Percentiles rank a stretch among this genome's conserved stretches.
phyloP scores from a whole-genome alignment of 2,113 vertebrate genomes.

The Polypterus senegalus region DNA sequence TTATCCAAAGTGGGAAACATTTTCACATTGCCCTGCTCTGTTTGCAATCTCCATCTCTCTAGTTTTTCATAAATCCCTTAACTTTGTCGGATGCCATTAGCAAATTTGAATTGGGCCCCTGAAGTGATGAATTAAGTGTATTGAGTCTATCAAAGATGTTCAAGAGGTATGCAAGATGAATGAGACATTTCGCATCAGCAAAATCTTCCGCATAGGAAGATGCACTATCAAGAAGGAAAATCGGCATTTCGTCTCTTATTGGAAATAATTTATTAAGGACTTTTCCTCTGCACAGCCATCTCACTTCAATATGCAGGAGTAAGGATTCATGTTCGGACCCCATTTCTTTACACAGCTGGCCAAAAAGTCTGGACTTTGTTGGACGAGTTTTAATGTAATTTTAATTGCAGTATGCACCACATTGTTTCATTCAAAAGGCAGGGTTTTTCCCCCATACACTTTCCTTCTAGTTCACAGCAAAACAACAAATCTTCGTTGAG shows the following conservation, averaged over 20 bases:
- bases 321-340: not conserved
- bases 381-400: too few relatives aligned
- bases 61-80: not conserved
- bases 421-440: too few relatives aligned
- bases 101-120: not conserved
- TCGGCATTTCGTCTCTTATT: not conserved
- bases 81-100: not conserved
- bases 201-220: not conserved
- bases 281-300: not conserved
- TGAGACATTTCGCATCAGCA: not conserved
- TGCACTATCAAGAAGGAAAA: slow-evolving; percentile 1
- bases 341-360: not conserved
- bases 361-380: not conserved
- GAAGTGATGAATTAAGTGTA: not conserved
- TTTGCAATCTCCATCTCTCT: not conserved
- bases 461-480: too few relatives aligned
- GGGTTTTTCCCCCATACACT: too few relatives aligned
- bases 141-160: not conserved
- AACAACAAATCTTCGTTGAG: too few relatives aligned
- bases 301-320: not conserved
- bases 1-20: not conserved
- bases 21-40: not conserved
- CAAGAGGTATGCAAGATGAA: not conserved
- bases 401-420: too few relatives aligned
- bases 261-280: not conserved